Conservation (phyloP, 2,888 invertebrate genomes). For the Ecdyonurus torrentis region DNA sequence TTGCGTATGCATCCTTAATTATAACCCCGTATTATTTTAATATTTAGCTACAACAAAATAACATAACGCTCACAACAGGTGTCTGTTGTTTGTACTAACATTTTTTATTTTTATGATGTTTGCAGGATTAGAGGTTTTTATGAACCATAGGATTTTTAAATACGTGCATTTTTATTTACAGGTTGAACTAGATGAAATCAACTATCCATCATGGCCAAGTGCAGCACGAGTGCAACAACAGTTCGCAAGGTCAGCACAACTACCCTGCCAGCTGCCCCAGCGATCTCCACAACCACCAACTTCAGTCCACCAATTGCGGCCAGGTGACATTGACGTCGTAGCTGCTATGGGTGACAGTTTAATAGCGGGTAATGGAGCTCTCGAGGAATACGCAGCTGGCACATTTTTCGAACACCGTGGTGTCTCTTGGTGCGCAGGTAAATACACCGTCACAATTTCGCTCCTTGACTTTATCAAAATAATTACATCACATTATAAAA, state of each 20-base stretch:
- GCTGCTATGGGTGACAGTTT: slow-evolving; percentile 8
- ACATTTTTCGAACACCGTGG: slow-evolving; percentile 14
- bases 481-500: too few relatives aligned
- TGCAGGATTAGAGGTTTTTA: too few relatives aligned
- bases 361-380: slow-evolving; percentile 15
- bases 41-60: too few relatives aligned
- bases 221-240: slow-evolving; percentile 17
- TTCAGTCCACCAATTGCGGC: slow-evolving; percentile 6
- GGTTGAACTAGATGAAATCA: not conserved
- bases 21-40: too few relatives aligned
- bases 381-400: slow-evolving; percentile 11
- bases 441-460: too few relatives aligned
- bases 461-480: too few relatives aligned
- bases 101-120: too few relatives aligned
- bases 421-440: slow-evolving; percentile 22
- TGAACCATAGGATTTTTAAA: too few relatives aligned
- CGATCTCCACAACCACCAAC: slow-evolving; percentile 26
- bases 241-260: slow-evolving; percentile 19
- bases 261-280: slow-evolving; percentile 24
- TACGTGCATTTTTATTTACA: too few relatives aligned
- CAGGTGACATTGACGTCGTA: slow-evolving; percentile 8
- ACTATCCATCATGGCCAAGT: not conserved
- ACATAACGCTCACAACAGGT: too few relatives aligned
- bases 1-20: too few relatives aligned
- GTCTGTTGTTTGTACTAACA: too few relatives aligned